Base-by-base conservation (phyloP, 2,888 invertebrate species). In the Nebria brevicollis region DNA sequence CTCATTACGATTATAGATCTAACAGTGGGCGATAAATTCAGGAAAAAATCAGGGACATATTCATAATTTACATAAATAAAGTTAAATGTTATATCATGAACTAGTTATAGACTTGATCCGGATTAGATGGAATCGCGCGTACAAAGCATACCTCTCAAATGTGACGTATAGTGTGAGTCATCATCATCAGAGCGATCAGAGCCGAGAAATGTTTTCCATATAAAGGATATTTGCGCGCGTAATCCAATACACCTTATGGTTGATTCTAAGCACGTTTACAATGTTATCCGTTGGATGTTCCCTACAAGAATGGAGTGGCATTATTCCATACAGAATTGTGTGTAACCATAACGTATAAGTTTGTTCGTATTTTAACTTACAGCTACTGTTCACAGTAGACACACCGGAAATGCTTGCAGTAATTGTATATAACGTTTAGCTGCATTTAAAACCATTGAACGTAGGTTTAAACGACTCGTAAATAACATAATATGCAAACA, bases 161-260 rank as follows among this genome's bases (percentile, higher is more conserved):
- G 54, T 54, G 54, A 54, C 54, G 54, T 54, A 54, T 54, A 54
- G 54, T 54, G 54, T 54, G 54, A 54, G 11, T 54, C 54, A 43
- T 10, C 10, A 43, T 43, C 10, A 11, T 2, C 8, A 54, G n/a
- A n/a, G n/a, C n/a, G n/a, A n/a, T 13, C 54, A 54, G 11, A 54
- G 54, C 8, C 13, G 2, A 54, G 54, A 4, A 34, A 34, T 34
- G 34, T 34, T 54, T 54, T 54, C 54, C 54, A 54, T 54, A 54
- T 54, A 54, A 54, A 54, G 54, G 54, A 54, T 54, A 54, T 54
- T 54, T 54, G 54, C 54, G 54, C 54, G 54, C 54, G 54, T 54
- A 54, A 8, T 43, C 6, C 0, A 43, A 43, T 54, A 2, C 13
- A 54, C 54, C 54, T 54, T 54, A 54, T 54, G 54, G 54, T 54